phyloP scores from a whole-genome alignment of 2,113 vertebrate species.

The Thomomys bottae region DNA sequence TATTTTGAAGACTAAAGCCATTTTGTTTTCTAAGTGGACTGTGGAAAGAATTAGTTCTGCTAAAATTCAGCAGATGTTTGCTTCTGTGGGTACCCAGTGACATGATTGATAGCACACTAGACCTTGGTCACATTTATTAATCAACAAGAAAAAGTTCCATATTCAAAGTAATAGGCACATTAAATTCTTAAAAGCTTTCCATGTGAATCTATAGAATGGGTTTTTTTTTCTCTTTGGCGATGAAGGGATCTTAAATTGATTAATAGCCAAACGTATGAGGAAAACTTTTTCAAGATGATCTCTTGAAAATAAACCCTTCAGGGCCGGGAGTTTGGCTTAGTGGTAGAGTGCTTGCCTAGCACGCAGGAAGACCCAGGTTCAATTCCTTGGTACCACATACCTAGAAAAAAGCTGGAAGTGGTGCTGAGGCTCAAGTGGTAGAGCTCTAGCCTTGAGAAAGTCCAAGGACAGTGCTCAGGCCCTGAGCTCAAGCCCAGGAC shows the following conservation, averaged over 20 bases:
- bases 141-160: constrained; percentile 39
- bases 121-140: background rate
- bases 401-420: no score
- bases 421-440: no score
- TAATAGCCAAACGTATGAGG: constrained; percentile 17
- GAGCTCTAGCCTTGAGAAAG: no score
- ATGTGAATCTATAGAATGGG: background rate
- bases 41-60: background rate
- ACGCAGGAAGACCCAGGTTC: no score
- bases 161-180: background rate
- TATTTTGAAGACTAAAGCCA: background rate
- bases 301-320: constrained; percentile 53
- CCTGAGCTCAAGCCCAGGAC: no score
- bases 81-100: background rate
- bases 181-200: constrained; percentile 24
- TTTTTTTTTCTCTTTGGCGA: constrained; percentile 51
- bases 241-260: constrained; percentile 33
- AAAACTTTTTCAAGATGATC: constrained; percentile 37
- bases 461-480: no score
- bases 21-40: background rate
- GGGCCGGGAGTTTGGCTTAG: no score
- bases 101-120: background rate
- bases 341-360: no score
- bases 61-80: constrained; percentile 27
- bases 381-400: no score